Evolutionary conservation across 2,888 invertebrate genomes (phyloP), one percentile per base, ranked within the genome.

Genomic region (Volucella inflata): DNA sequence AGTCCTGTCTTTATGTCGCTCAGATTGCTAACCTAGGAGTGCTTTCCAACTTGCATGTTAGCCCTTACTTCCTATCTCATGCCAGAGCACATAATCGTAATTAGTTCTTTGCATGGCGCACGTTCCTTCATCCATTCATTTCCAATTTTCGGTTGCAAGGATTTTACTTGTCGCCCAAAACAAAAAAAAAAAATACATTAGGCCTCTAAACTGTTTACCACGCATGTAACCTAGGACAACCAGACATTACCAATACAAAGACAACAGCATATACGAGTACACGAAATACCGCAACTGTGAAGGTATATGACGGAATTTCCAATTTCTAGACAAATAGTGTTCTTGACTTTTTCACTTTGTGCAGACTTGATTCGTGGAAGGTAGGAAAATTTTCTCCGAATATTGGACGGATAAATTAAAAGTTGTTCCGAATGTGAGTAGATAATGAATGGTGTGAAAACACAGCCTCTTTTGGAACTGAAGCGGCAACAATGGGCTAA

Each of bases 401-500:
- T 21, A 21, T 21, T 21, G 21, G 14, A n/a, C 14, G 11, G 21
- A 21, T 42, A n/a, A 53, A 59, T 71, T 78, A 55, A 42, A 79
- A 75, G 75, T 62, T 42, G 62, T 72, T 40, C 80, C 50, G 38
- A 57, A 30, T 57, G 76, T 50, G 62, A 62, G 42, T 38, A 81
- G 85, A 81, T 80, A 81, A 85, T 85, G 85, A 72, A 85, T 72
- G 85, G 85, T 60, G 67, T 59, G 76, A 85, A 90, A 88, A 89
- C 89, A 80, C 91, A 91, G 77, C 95, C 96, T 87, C 93, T 97
- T 91, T 94, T 97, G 89, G 97, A 98, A 93, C 95, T 96, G 93
- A 98, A 98, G 93, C 95, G 96, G 92, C 94, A 96, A 90, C 98
- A 98, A 94, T 98, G 98, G 98, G 97, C 97, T 89, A 95, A 94